These are phyloP conservation scores for Machimus atricapillus DNA, from an alignment of 2,888 invertebrate genomes.

Conservation along the genomic window DNA sequence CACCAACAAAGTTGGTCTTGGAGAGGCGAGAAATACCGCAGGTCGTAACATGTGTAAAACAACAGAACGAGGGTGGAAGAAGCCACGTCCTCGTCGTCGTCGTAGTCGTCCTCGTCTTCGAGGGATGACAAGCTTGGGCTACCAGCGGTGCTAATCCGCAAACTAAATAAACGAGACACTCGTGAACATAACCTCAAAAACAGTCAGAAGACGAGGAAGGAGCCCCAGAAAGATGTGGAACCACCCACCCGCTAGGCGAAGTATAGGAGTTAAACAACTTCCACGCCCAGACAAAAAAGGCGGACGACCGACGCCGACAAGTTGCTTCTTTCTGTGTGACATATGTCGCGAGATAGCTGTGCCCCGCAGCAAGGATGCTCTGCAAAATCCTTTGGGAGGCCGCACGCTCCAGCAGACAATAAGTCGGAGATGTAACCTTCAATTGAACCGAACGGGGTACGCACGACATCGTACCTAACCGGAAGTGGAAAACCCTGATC, in stretches of 20 bases:
- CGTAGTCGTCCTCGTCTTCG: neutral
- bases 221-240: neutral
- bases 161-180: constrained; percentile 36
- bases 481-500: constrained; percentile 24
- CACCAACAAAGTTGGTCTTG: neutral
- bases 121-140: neutral
- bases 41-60: constrained; percentile 39
- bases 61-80: neutral
- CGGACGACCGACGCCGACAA: neutral
- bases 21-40: constrained; percentile 2
- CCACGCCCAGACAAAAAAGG: neutral
- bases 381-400: constrained; percentile 8
- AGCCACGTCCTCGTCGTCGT: neutral
- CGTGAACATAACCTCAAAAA: constrained; percentile 38
- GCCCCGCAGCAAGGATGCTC: neutral
- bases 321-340: constrained; percentile 6
- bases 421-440: neutral
- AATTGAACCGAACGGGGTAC: neutral
- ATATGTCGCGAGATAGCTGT: constrained; percentile 24
- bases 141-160: constrained; percentile 39
- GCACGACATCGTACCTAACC: constrained; percentile 18
- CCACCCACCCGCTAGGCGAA: constrained; percentile 36
- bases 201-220: neutral
- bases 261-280: neutral
- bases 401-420: neutral